Percentiles rank a stretch among this genome's conserved stretches.
These are phyloP conservation scores for Podotricha telesiphe DNA, from an alignment of 2,888 invertebrate species.

Conservation along the genomic window DNA sequence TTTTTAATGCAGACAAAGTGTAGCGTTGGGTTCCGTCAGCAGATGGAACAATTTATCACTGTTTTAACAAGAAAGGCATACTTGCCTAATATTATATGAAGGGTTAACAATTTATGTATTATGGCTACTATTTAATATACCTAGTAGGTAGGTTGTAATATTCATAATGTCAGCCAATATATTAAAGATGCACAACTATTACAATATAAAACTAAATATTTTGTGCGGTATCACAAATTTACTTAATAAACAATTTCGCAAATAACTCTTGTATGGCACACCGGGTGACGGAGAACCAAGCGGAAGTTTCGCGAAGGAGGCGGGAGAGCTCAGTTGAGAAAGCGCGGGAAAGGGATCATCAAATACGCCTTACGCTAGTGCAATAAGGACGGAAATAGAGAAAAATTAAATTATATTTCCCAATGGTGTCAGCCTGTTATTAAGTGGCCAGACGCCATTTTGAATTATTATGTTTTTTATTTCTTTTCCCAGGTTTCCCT, in stretches of 20 bases:
- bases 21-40: not conserved
- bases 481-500: constrained; percentile 74
- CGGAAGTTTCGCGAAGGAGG: constrained; percentile 61
- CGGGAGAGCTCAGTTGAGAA: constrained; percentile 62
- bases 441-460: constrained; percentile 84
- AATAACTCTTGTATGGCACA: constrained; percentile 80
- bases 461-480: constrained; percentile 82
- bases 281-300: constrained; percentile 72
- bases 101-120: no score
- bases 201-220: not conserved
- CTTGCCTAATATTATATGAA: no score
- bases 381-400: constrained; percentile 62
- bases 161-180: no score
- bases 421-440: constrained; percentile 85
- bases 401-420: constrained; percentile 85
- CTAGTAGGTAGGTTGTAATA: no score
- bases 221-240: constrained; percentile 64
- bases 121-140: no score
- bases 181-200: not conserved
- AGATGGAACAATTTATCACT: not conserved
- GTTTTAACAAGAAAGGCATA: no score
- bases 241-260: constrained; percentile 80
- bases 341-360: constrained; percentile 62
- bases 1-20: not conserved
- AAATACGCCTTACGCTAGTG: constrained; percentile 49